Evolutionary conservation across 2,888 invertebrate species (phyloP).

Genomic region (Ceramica pisi): DNA sequence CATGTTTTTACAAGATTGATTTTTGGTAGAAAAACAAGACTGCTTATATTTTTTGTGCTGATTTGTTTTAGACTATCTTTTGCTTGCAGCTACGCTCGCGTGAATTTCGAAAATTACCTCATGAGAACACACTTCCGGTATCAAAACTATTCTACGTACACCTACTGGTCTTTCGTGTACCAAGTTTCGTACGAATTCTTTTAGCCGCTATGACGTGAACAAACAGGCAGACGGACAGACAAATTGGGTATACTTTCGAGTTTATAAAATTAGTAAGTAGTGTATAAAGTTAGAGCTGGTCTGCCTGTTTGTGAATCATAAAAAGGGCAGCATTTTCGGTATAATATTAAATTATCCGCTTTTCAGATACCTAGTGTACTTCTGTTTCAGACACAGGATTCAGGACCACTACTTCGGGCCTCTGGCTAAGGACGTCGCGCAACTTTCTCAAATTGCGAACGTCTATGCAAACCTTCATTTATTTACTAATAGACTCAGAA

Average conservation of each 20-base stretch:
- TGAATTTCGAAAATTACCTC: too few relatives aligned
- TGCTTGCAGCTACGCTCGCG: too few relatives aligned
- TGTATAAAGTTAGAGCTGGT: background rate
- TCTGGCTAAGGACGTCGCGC: background rate
- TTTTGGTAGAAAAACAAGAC: background rate
- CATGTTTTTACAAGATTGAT: conserved; percentile 28
- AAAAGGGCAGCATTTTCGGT: background rate
- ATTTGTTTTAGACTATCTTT: too few relatives aligned
- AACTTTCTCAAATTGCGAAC: background rate
- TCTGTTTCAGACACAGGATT: background rate
- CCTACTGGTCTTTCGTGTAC: too few relatives aligned
- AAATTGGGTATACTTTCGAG: background rate
- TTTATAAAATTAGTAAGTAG: too few relatives aligned
- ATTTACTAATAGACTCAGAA: background rate
- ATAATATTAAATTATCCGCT: conserved; percentile 8
- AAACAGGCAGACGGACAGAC: too few relatives aligned
- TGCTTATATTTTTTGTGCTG: background rate
- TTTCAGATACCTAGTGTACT: conserved; percentile 18
- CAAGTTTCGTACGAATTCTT: too few relatives aligned
- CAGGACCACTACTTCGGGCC: background rate
- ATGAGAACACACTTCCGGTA: too few relatives aligned
- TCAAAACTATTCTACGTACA: too few relatives aligned
- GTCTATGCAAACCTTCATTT: background rate
- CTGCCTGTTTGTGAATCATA: background rate
- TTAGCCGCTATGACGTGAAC: too few relatives aligned